A percentile compares a stretch with the other conserved stretches of the same genome.
phyloP scores from a whole-genome alignment of 2,113 vertebrate genomes.

The Pandion haliaetus region DNA sequence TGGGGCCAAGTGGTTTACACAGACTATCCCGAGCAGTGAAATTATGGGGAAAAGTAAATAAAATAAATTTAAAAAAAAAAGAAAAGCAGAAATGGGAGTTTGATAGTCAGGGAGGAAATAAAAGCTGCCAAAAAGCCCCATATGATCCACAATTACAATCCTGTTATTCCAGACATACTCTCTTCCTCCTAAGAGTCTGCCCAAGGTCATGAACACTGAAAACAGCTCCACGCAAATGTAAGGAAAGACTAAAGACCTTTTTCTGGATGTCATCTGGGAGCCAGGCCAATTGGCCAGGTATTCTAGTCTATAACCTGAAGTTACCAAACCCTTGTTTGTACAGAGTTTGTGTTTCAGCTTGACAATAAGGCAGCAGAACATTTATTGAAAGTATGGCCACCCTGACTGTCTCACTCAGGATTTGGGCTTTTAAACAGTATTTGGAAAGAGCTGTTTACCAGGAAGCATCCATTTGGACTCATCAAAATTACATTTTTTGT shows the following conservation, averaged over 20 bases:
- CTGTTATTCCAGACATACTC: neutral
- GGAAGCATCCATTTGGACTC: neutral
- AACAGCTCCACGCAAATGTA: neutral
- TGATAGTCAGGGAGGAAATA: neutral
- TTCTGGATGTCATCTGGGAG: neutral
- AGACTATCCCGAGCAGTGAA: neutral
- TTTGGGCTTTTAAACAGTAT: neutral
- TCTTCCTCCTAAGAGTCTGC: neutral
- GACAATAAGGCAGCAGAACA: neutral
- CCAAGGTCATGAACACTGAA: neutral
- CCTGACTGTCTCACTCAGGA: neutral
- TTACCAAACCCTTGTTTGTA: neutral
- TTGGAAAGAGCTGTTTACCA: neutral
- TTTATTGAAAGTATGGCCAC: neutral
- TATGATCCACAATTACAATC: neutral
- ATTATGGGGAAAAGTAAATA: neutral
- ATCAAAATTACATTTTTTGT: neutral
- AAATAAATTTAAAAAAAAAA: neutral
- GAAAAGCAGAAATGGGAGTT: neutral
- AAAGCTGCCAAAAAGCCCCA: neutral
- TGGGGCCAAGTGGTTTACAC: neutral
- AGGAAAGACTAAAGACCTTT: neutral
- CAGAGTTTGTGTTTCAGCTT: neutral
- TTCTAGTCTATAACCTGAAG: neutral
- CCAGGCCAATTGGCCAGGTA: neutral